A percentile compares a stretch with the other conserved stretches of the same genome.
These are phyloP conservation scores for Rotaria macrura DNA, from an alignment of 2,888 invertebrate species.

Conservation along the genomic window DNA sequence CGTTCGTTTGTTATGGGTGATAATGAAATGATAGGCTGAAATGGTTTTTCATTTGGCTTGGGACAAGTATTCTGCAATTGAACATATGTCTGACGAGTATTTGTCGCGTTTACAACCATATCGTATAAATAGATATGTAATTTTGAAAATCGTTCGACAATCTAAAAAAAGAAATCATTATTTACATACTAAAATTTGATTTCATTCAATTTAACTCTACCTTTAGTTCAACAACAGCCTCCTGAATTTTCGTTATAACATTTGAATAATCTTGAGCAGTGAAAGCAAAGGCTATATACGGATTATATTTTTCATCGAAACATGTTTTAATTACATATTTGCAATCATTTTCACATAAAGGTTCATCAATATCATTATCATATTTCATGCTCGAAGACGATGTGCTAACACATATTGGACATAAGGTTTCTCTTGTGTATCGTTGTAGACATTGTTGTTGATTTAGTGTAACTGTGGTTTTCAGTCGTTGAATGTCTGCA, in stretches of 20 bases:
- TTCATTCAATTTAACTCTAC: not conserved
- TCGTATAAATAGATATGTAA: not conserved
- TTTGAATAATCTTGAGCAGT: not conserved
- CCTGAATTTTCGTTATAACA: not conserved
- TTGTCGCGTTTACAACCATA: not conserved
- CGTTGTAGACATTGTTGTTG: not conserved
- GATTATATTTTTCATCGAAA: not conserved
- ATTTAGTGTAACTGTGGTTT: not conserved
- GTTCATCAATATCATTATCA: not conserved
- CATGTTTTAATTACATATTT: not conserved
- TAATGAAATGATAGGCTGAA: not conserved
- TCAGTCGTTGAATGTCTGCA: not conserved
- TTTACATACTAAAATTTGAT: too few relatives aligned
- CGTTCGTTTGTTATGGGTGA: not conserved
- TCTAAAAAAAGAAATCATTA: not conserved
- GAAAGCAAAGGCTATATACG: not conserved
- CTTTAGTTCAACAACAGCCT: not conserved
- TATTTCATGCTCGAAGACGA: not conserved
- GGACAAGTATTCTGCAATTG: not conserved
- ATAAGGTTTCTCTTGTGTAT: not conserved
- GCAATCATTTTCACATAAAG: not conserved
- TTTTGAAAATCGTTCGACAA: not conserved
- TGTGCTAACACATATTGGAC: not conserved
- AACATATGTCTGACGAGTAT: not conserved
- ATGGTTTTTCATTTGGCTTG: not conserved